Percentiles rank a stretch among this genome's conserved stretches.
Conservation (phyloP, 2,888 invertebrate genomes). For the Phengaris arion region DNA sequence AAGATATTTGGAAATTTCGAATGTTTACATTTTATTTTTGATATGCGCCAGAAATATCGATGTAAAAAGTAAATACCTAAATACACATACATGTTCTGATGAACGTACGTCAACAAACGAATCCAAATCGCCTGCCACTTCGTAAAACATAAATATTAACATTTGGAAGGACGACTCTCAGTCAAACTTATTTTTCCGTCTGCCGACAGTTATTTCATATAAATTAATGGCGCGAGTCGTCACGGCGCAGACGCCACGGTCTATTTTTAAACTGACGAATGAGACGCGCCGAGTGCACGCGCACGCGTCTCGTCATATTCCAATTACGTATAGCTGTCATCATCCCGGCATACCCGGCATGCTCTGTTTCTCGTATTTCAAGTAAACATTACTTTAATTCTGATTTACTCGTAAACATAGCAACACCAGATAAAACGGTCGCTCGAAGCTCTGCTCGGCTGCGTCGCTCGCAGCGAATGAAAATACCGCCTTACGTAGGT, state of each 20-base stretch:
- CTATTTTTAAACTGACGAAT: slow-evolving; percentile 80
- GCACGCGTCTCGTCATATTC: slow-evolving; percentile 77
- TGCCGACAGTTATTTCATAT: slow-evolving; percentile 80
- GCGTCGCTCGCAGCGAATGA: slow-evolving; percentile 48
- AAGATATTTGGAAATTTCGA: background rate
- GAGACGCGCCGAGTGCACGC: slow-evolving; percentile 75
- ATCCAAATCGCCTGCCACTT: slow-evolving; percentile 60
- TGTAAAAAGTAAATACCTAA: slow-evolving; percentile 35
- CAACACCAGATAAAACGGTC: slow-evolving; percentile 33
- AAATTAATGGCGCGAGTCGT: slow-evolving; percentile 80
- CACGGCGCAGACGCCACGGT: slow-evolving; percentile 76
- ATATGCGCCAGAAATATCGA: background rate
- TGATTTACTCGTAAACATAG: slow-evolving; percentile 45
- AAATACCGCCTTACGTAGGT: slow-evolving; percentile 56
- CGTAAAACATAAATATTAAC: slow-evolving; percentile 79
- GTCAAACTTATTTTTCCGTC: slow-evolving; percentile 77
- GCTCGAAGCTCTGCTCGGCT: slow-evolving; percentile 32
- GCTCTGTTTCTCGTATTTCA: slow-evolving; percentile 54
- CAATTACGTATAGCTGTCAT: slow-evolving; percentile 79
- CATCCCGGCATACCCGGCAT: slow-evolving; percentile 61
- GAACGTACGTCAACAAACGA: slow-evolving; percentile 61
- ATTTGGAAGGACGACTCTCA: slow-evolving; percentile 72
- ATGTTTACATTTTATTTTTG: background rate
- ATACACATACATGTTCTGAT: slow-evolving; percentile 54
- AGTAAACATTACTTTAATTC: slow-evolving; percentile 50